Conservation (phyloP, 1,140 invertebrate genomes). For the Aphelinus atriplicis region DNA sequence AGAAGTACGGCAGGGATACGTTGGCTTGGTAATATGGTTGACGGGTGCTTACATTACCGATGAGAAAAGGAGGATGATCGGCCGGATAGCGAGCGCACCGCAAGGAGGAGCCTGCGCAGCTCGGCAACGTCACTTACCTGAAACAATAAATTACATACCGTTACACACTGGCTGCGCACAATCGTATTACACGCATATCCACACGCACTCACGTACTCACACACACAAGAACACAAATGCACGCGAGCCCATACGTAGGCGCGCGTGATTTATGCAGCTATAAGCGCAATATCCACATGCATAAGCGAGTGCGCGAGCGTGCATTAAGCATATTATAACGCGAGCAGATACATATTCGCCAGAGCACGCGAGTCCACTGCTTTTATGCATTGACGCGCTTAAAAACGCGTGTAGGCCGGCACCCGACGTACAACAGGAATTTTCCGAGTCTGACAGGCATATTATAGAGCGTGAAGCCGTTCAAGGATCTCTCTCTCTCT, state of each 20-base stretch:
- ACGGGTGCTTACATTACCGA: constrained; percentile 61
- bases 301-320: neutral
- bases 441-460: constrained; percentile 44
- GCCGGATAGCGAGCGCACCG: constrained; percentile 36
- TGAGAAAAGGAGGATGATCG: constrained; percentile 57
- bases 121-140: constrained; percentile 65
- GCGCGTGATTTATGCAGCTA: constrained; percentile 54
- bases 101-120: constrained; percentile 51
- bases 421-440: constrained; percentile 48
- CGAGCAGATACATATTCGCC: constrained; percentile 47
- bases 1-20: neutral
- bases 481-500: too few relatives aligned
- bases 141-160: constrained; percentile 67
- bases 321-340: constrained; percentile 11
- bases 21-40: constrained; percentile 45
- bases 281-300: constrained; percentile 48
- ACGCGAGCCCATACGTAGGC: constrained; percentile 45
- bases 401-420: constrained; percentile 44
- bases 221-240: constrained; percentile 6
- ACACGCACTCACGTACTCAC: neutral
- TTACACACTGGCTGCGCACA: constrained; percentile 49
- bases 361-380: neutral
- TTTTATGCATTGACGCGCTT: constrained; percentile 24
- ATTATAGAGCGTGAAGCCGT: neutral
- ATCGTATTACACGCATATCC: constrained; percentile 1